Conservation (phyloP, 2,113 vertebrate species). For the Macquaria australasica region DNA sequence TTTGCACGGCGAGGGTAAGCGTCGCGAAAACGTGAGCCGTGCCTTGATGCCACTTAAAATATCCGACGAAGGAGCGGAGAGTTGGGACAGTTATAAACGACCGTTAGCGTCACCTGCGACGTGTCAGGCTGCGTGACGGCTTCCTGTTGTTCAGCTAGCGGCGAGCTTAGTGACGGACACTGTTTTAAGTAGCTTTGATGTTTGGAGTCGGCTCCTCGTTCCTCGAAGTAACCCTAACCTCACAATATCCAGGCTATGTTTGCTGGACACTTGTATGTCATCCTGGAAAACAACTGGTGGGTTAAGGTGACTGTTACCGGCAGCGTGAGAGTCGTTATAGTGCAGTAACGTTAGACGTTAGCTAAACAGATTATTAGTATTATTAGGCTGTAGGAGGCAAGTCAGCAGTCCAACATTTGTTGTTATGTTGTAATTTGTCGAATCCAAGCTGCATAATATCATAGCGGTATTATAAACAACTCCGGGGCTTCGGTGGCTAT, state of each 20-base stretch:
- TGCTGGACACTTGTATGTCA: neutral
- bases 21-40: neutral
- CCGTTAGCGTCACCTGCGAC: neutral
- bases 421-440: neutral
- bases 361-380: slow-evolving; percentile 7
- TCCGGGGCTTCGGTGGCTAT: neutral
- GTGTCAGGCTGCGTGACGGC: slow-evolving; percentile 54
- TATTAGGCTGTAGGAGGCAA: neutral
- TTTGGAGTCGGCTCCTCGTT: slow-evolving; percentile 13
- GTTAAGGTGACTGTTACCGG: neutral
- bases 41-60: neutral
- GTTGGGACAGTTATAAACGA: neutral
- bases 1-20: neutral
- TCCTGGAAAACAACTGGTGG: no score
- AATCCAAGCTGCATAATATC: neutral
- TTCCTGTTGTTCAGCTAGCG: slow-evolving; percentile 69
- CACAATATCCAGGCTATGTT: neutral
- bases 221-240: neutral
- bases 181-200: slow-evolving; percentile 66
- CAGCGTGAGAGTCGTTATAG: neutral
- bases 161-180: slow-evolving; percentile 63
- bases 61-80: neutral
- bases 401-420: neutral
- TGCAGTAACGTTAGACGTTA: neutral
- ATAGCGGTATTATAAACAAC: neutral